Evolutionary conservation across 1,140 invertebrate species (phyloP).

Genomic region (Adoxophyes honmai): DNA sequence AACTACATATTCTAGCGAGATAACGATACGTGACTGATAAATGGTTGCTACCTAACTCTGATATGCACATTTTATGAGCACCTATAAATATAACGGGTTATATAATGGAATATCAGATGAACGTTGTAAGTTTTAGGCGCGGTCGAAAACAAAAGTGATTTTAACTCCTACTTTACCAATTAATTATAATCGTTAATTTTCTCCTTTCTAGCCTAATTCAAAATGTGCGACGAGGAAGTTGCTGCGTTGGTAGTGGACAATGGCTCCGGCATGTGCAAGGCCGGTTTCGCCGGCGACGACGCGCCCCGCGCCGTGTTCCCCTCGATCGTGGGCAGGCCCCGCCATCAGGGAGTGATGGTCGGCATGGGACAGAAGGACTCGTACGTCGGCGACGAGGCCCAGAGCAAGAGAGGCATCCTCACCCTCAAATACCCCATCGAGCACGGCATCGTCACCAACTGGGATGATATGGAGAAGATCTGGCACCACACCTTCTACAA

Average conservation of each 20-base stretch:
- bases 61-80: neutral
- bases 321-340: slow-evolving; percentile 93
- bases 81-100: neutral
- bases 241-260: slow-evolving; percentile 92
- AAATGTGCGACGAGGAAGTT: slow-evolving; percentile 83
- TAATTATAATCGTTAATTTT: neutral
- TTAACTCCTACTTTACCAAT: neutral
- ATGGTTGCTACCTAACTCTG: neutral
- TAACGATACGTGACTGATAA: slow-evolving; percentile 5
- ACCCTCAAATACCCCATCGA: slow-evolving; percentile 98
- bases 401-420: slow-evolving; percentile 94
- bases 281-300: slow-evolving; percentile 94
- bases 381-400: slow-evolving; percentile 97
- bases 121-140: neutral
- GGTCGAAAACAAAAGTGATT: neutral
- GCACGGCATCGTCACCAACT: slow-evolving; percentile 97
- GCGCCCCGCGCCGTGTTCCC: slow-evolving; percentile 92
- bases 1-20: neutral
- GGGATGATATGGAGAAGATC: slow-evolving; percentile 97
- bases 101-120: neutral
- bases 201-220: slow-evolving; percentile 56
- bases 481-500: slow-evolving; percentile 92
- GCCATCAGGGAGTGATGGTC: slow-evolving; percentile 95
- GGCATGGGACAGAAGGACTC: slow-evolving; percentile 98
- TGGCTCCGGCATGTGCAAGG: slow-evolving; percentile 97